Evolutionary conservation across 2,113 vertebrate species (phyloP).

Genomic region (Lathamus discolor): DNA sequence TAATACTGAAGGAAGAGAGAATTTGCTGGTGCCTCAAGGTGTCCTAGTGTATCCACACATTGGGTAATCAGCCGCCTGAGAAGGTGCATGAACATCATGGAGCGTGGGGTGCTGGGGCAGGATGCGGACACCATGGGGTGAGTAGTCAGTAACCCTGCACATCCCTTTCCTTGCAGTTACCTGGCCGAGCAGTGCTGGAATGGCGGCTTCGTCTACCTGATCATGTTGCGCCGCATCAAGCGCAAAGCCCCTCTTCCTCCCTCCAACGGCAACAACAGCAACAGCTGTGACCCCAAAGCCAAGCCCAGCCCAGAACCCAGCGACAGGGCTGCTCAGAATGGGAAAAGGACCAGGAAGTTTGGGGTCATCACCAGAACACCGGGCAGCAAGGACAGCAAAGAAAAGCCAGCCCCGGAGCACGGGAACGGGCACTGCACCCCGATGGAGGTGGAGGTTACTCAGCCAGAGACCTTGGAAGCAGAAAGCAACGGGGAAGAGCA

Average conservation of each 20-base stretch:
- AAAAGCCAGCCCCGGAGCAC: constrained; percentile 8
- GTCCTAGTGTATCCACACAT: fast-evolving
- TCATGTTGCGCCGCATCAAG: constrained; percentile 95
- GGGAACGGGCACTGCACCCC: constrained; percentile 70
- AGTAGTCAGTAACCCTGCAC: fast-evolving
- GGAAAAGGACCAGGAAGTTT: constrained; percentile 91
- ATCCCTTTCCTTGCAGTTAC: constrained; percentile 80
- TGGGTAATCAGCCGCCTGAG: background rate
- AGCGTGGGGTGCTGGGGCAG: fast-evolving
- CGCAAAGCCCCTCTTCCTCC: constrained; percentile 89
- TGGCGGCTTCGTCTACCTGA: constrained; percentile 93
- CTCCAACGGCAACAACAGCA: constrained; percentile 75
- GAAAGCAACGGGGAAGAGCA: constrained; percentile 35
- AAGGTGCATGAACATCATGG: fast-evolving
- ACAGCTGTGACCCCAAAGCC: constrained; percentile 70
- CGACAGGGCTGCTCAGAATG: constrained; percentile 71
- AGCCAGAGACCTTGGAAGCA: constrained; percentile 56
- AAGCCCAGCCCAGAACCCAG: constrained; percentile 63
- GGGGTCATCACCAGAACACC: constrained; percentile 88
- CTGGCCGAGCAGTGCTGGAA: constrained; percentile 98
- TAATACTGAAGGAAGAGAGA: background rate
- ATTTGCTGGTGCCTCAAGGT: fast-evolving
- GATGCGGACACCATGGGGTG: fast-evolving
- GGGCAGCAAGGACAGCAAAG: constrained; percentile 65
- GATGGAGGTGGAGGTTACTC: constrained; percentile 70